A percentile compares a stretch with the other conserved stretches of the same genome.
Conservation (phyloP, 2,888 invertebrate species). For the Aspidapion aeneum region DNA sequence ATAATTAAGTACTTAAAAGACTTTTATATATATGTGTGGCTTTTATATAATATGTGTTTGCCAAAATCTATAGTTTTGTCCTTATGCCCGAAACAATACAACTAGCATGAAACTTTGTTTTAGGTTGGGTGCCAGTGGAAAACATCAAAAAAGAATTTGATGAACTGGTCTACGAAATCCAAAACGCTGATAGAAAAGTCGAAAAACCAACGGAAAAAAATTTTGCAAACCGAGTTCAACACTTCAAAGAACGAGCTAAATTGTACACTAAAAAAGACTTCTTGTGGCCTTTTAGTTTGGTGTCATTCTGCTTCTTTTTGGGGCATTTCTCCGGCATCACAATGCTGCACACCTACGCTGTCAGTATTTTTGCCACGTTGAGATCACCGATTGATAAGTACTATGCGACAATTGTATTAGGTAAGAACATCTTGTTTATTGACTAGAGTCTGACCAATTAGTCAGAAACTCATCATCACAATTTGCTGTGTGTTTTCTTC, state of each 20-base stretch:
- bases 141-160: slow-evolving; percentile 59
- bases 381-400: slow-evolving; percentile 74
- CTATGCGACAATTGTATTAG: slow-evolving; percentile 69
- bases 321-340: slow-evolving; percentile 75
- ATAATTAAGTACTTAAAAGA: too few species aligned
- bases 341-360: slow-evolving; percentile 70
- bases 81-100: too few species aligned
- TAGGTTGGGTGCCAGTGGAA: slow-evolving; percentile 65
- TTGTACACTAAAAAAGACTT: slow-evolving; percentile 60
- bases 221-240: neutral
- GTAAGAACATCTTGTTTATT: slow-evolving; percentile 36
- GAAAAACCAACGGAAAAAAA: neutral
- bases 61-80: too few species aligned
- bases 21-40: too few species aligned
- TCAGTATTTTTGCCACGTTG: slow-evolving; percentile 66
- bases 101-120: too few species aligned
- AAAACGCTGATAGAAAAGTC: slow-evolving; percentile 4
- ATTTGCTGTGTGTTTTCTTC: too few species aligned
- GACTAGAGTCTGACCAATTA: too few species aligned
- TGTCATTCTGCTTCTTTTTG: slow-evolving; percentile 66
- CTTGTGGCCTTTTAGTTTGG: slow-evolving; percentile 63
- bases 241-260: slow-evolving; percentile 22
- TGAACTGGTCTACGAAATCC: slow-evolving; percentile 45
- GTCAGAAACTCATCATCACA: too few species aligned
- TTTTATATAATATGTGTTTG: too few species aligned